Percentiles rank a stretch among this genome's conserved stretches.
Conservation (phyloP, 2,113 vertebrate species). For the Morone saxatilis region DNA sequence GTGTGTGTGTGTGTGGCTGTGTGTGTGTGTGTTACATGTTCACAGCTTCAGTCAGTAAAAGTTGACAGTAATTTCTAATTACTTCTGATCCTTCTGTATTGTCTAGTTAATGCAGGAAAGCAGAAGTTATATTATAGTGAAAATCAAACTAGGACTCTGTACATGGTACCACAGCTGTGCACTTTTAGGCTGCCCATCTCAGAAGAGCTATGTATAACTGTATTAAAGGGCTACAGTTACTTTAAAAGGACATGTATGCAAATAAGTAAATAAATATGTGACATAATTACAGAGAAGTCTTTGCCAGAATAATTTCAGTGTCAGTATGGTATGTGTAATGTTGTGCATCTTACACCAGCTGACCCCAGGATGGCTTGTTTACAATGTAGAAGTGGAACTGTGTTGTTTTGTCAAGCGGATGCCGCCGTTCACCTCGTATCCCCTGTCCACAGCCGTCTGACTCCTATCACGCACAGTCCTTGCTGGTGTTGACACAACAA, state of each 20-base stretch:
- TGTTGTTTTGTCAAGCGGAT: background rate
- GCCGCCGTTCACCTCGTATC: background rate
- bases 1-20: background rate
- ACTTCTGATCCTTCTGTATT: background rate
- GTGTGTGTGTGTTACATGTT: background rate
- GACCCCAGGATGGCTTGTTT: constrained; percentile 6
- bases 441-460: constrained; percentile 28
- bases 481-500: constrained; percentile 19
- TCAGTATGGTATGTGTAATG: too few relatives aligned
- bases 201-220: too few relatives aligned
- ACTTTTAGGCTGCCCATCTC: too few relatives aligned
- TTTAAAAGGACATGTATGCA: too few relatives aligned
- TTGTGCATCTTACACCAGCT: background rate
- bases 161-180: too few relatives aligned
- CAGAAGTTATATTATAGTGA: background rate
- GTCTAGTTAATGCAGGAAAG: background rate
- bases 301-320: too few relatives aligned
- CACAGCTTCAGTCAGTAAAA: background rate
- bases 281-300: too few relatives aligned
- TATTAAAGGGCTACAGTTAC: too few relatives aligned
- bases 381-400: background rate
- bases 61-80: background rate
- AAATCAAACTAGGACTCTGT: background rate
- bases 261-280: too few relatives aligned
- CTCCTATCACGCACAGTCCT: constrained; percentile 5